Base-by-base conservation (phyloP, 2,888 invertebrate genomes). In the Laothoe populi region DNA sequence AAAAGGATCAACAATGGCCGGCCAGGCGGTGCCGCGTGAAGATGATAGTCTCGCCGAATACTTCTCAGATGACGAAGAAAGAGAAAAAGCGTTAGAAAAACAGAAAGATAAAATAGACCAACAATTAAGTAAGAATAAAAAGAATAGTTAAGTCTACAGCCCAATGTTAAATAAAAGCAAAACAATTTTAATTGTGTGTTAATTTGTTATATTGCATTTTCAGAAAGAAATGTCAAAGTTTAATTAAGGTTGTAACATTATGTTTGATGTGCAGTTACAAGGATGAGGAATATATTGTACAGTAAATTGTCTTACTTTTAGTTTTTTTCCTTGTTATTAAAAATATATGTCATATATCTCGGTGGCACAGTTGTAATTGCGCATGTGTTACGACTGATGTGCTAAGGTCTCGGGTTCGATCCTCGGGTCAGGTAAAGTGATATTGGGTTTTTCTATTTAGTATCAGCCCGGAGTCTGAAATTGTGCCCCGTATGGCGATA, bases 51-150 rank as follows among this genome's bases (percentile, higher is more conserved):
- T 91, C 67, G 87, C 88, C 0, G 93, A 93, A 75, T 93, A 92
- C 71, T 93, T 86, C 71, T 93, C 93, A 10, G 93, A 93, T n/a
- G 93, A 93, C 57, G 93, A 93, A 65, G 93, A 93, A 68, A 81
- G 92, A 67, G 87, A 86, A 59, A 90, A 88, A 62, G 92, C 92
- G 0, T 65, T 90, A 45, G 79, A 85, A 73, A 74, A 78, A 11
- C 85, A 84, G 48, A 88, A 84, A 70, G 86, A 88, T 24, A 89
- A 88, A 66, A 87, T 84, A 73, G 82, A 85, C 67, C 75, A 80
- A 66, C 72, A 79, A 61, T 76, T 82, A 72, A 73, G 81, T 69
- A 82, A 86, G 71, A 90, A 92, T 62, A 80, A 83, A 73, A 90
- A 89, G 78, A 75, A 66, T 61, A 74, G 67, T 78, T 83, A 78